Evolutionary conservation across 37 sponge, comb jelly and placozoan genomes (phyloP), one percentile per base, ranked within the genome.

Genomic region (Lycopodina hypogea): DNA sequence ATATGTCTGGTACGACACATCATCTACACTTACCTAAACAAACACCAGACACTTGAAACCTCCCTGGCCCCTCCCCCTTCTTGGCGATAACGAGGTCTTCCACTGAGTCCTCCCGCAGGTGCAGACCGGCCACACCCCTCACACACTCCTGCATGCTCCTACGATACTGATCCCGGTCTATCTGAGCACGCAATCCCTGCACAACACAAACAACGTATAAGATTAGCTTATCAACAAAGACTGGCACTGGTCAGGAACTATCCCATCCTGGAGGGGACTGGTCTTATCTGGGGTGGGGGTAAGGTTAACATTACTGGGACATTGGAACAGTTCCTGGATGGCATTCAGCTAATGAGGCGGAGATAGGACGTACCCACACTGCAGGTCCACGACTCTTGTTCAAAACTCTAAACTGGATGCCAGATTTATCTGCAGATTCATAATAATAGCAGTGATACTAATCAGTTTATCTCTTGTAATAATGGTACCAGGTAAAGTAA

Each of bases 121-220:
- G 42, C 11, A 92, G 78, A 41, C 79, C 84, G 3, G 58, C 42
- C 14, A 66, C 12, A 35, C 37, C 19, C 11, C 7, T 36, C 17
- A 92, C 42, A 36, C 83, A 80, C 38, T 80, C 70, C 68, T 92
- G 89, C 84, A 92, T 88, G 76, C 83, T 50, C 73, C 37, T 79
- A 19, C 84, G 58, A 41, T 90, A 93, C 61, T 70, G 68, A 59
- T 93, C 87, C 3, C 94, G 77, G 56, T 93, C 94, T 40, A 93
- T 93, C 69, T 93, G 94, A n/a, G 91, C 94, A 18, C 94, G 33
- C 19, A 90, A 29, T 17, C 94, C 94, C 87, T 86, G 53, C 8
- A 48, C 3, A n/a, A 53, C 55, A 41, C n/a, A 24, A 60, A 17
- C 23, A 76, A 42, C 24, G 23, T 23, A 34, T 21, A 14, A 4